phyloP scores from a whole-genome alignment of 1,140 invertebrate genomes.

The Pseudomyrmex sp. region DNA sequence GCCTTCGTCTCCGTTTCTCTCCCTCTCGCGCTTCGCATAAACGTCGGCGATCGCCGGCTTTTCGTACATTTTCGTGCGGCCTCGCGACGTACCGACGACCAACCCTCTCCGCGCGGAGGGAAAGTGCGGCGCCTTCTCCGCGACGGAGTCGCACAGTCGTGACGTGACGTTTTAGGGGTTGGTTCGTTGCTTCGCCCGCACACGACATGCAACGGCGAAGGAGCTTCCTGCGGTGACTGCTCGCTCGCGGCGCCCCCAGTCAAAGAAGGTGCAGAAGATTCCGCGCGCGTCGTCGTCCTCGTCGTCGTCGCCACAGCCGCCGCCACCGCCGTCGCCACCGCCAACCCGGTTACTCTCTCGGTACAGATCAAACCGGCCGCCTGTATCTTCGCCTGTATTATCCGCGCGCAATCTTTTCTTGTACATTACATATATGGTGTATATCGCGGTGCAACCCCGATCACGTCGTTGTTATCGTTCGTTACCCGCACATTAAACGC shows the following conservation, averaged over 20 bases:
- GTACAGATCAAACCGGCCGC: not conserved
- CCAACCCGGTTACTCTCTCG: not conserved
- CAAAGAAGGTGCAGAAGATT: constrained; percentile 40
- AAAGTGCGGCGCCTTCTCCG: constrained; percentile 60
- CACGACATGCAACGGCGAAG: constrained; percentile 70
- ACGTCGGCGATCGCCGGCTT: constrained; percentile 65
- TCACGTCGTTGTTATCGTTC: not conserved
- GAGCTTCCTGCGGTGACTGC: constrained; percentile 63
- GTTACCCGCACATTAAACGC: not conserved
- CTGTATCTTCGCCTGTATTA: not conserved
- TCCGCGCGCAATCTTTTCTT: not conserved
- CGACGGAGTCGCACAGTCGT: constrained; percentile 71
- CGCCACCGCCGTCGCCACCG: not conserved
- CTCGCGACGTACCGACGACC: constrained; percentile 64
- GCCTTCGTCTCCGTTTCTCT: constrained; percentile 19
- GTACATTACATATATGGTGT: not conserved
- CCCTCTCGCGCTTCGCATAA: constrained; percentile 21
- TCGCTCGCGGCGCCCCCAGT: constrained; percentile 60
- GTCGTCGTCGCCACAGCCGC: not conserved
- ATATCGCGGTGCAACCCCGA: not conserved
- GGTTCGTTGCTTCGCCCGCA: constrained; percentile 65
- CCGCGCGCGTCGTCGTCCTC: constrained; percentile 18
- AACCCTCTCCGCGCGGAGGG: constrained; percentile 6
- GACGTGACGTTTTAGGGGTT: constrained; percentile 75
- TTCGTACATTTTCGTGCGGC: constrained; percentile 78